Evolutionary conservation across 2,113 vertebrate genomes (phyloP).

Genomic region (Rhodinocichla rosea): DNA sequence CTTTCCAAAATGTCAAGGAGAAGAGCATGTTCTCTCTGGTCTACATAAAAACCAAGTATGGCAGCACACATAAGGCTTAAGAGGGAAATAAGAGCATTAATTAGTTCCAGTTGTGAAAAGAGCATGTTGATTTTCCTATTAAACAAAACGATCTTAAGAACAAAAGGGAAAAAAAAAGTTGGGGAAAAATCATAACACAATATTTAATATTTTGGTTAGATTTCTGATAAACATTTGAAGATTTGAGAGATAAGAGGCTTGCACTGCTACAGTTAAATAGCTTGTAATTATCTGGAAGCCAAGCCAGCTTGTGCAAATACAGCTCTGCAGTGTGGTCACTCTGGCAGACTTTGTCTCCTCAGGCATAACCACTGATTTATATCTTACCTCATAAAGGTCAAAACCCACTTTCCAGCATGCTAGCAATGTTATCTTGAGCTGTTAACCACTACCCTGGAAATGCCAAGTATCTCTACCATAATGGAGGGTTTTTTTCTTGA

Average conservation of each 20-base stretch:
- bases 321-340: neutral
- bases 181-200: neutral
- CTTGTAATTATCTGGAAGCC: neutral
- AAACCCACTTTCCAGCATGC: neutral
- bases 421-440: neutral
- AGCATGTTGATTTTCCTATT: neutral
- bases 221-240: neutral
- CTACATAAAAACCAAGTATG: neutral
- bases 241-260: neutral
- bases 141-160: neutral
- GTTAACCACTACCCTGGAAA: neutral
- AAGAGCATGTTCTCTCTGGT: neutral
- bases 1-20: neutral
- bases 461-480: neutral
- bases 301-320: neutral
- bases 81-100: neutral
- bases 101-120: neutral
- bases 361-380: neutral
- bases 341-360: neutral
- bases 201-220: neutral
- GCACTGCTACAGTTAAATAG: neutral
- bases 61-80: neutral
- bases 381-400: neutral
- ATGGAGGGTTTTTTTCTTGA: neutral
- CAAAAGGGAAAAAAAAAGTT: neutral